These are phyloP conservation scores for Elachura formosa DNA, from an alignment of 2,113 vertebrate species.

Conservation along the genomic window DNA sequence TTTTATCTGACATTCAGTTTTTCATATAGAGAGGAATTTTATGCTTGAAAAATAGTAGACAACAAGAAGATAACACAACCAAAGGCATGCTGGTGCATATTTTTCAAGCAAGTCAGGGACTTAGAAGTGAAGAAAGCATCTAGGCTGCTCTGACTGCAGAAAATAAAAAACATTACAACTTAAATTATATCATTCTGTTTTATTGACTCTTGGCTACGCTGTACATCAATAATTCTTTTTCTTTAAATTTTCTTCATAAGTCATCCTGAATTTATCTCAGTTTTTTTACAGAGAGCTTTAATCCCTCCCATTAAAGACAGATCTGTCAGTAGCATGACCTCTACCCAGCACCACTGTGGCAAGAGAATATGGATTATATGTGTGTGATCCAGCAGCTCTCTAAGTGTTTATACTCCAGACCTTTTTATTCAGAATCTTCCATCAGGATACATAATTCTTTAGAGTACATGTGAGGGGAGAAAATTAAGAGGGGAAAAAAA, in stretches of 20 bases:
- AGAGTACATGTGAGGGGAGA: background rate
- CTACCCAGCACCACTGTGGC: background rate
- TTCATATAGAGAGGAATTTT: background rate
- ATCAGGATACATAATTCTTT: background rate
- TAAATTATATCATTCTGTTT: background rate
- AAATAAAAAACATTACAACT: background rate
- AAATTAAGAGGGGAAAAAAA: background rate
- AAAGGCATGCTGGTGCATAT: background rate
- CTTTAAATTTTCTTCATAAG: background rate
- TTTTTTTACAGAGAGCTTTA: background rate
- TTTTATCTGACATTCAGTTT: background rate
- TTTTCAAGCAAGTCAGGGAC: background rate
- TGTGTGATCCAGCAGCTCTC: rapidly evolving
- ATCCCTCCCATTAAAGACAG: background rate
- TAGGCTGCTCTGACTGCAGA: background rate
- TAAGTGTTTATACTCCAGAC: background rate
- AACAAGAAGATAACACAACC: background rate
- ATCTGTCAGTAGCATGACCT: background rate
- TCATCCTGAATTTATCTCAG: background rate
- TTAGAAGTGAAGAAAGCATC: background rate
- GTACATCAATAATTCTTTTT: background rate
- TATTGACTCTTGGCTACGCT: background rate
- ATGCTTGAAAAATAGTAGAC: background rate
- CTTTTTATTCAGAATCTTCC: background rate
- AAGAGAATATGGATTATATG: background rate